These are phyloP conservation scores for Masticophis lateralis DNA, from an alignment of 2,797 vertebrate species.

Conservation along the genomic window DNA sequence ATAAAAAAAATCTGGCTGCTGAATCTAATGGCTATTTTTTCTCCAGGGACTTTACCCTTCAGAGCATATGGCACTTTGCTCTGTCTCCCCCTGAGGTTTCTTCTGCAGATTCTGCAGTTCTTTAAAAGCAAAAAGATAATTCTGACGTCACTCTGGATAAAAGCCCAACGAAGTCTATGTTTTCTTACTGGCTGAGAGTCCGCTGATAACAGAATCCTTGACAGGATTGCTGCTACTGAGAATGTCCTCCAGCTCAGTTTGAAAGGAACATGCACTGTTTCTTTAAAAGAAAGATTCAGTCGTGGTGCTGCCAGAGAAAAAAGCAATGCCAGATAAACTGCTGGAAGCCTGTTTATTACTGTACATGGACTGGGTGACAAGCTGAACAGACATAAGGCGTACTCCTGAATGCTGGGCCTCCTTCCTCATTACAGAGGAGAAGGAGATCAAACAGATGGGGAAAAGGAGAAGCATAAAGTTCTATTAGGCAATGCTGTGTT, in stretches of 20 bases:
- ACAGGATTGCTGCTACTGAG: background rate
- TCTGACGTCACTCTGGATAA: background rate
- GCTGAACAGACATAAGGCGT: constrained; percentile 11
- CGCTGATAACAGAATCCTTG: background rate
- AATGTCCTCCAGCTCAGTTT: background rate
- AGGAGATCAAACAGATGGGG: background rate
- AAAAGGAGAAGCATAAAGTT: background rate
- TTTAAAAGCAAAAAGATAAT: background rate
- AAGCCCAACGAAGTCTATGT: background rate
- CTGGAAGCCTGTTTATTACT: constrained; percentile 22
- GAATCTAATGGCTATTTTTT: background rate
- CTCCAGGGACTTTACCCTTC: background rate
- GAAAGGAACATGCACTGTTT: background rate
- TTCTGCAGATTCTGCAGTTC: background rate
- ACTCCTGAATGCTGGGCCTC: background rate
- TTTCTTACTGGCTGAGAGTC: background rate
- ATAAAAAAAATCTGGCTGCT: background rate
- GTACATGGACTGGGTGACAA: constrained; percentile 22
- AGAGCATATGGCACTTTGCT: background rate
- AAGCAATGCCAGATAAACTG: background rate
- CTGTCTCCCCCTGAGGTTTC: background rate
- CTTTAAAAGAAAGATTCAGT: constrained; percentile 2
- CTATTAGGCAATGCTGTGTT: background rate
- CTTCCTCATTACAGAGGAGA: background rate
- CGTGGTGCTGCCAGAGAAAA: background rate